A percentile compares a stretch with the other conserved stretches of the same genome.
Conservation (phyloP, 2,113 vertebrate species). For the Podilymbus podiceps region DNA sequence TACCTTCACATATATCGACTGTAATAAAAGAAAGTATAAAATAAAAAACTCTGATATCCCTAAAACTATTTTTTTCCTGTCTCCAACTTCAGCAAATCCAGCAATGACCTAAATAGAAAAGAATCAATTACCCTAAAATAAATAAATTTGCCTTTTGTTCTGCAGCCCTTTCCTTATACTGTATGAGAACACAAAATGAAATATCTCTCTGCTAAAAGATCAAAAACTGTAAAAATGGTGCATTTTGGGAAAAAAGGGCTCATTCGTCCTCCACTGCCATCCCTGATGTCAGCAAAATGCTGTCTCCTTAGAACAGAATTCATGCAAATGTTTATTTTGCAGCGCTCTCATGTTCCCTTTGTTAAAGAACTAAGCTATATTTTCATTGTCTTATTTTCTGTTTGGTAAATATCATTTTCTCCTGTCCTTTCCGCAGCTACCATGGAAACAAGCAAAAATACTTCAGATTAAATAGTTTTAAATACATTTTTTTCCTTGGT, state of each 20-base stretch:
- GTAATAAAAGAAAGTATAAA: neutral
- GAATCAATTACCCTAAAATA: slow-evolving; percentile 32
- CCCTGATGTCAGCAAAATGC: neutral
- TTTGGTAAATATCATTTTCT: slow-evolving; percentile 62
- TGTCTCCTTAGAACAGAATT: slow-evolving; percentile 15
- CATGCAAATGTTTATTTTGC: slow-evolving; percentile 27
- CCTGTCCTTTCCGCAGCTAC: slow-evolving; percentile 61
- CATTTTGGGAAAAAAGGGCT: neutral
- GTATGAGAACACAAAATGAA: slow-evolving; percentile 9
- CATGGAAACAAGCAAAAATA: slow-evolving; percentile 72
- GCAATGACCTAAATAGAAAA: slow-evolving; percentile 42
- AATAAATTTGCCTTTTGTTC: neutral
- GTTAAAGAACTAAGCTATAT: slow-evolving; percentile 23
- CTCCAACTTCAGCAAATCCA: neutral
- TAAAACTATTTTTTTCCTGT: neutral
- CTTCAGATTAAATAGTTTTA: slow-evolving; percentile 63
- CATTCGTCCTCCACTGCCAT: neutral
- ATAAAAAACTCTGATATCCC: neutral
- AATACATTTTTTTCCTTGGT: slow-evolving; percentile 17
- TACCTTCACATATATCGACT: neutral
- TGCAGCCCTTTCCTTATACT: neutral
- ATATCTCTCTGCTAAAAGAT: slow-evolving; percentile 8
- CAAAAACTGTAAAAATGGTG: neutral
- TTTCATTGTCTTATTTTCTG: slow-evolving; percentile 65
- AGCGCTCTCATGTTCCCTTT: neutral